A percentile compares a stretch with the other conserved stretches of the same genome.
phyloP scores from a whole-genome alignment of 2,888 invertebrate genomes.

The Drosophila diplacantha region DNA sequence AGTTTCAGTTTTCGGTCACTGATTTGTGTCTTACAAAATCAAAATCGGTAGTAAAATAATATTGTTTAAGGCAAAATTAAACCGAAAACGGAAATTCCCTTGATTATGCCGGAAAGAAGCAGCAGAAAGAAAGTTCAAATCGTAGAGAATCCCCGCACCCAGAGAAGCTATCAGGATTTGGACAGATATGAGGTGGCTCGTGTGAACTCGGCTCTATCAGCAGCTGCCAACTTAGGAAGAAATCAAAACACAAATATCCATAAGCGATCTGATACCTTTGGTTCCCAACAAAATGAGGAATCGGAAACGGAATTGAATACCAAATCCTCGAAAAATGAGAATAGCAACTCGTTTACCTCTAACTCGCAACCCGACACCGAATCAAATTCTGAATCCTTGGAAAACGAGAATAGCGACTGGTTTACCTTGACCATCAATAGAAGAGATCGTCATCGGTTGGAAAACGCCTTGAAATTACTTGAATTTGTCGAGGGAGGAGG shows the following conservation, averaged over 20 bases:
- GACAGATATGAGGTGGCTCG: not conserved
- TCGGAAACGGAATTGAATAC: rapidly evolving
- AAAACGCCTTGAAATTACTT: slow-evolving; percentile 6
- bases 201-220: not conserved
- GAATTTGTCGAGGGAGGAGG: not conserved
- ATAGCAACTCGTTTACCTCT: too few species aligned
- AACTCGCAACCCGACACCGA: not conserved
- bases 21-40: slow-evolving; percentile 27
- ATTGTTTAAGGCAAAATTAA: not conserved
- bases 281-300: not conserved
- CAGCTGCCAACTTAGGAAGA: not conserved
- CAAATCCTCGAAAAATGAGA: not conserved
- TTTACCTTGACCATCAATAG: not conserved
- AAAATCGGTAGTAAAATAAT: slow-evolving; percentile 15
- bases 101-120: slow-evolving; percentile 16
- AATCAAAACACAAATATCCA: not conserved
- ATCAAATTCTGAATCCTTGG: too few species aligned
- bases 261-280: not conserved
- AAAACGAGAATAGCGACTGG: not conserved
- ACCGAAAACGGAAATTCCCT: not conserved
- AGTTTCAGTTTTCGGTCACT: slow-evolving; percentile 16
- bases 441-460: not conserved
- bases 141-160: too few species aligned
- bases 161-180: not conserved
- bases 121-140: too few species aligned